Evolutionary conservation across 2,888 invertebrate genomes (phyloP), one percentile per base, ranked within the genome.

Genomic region (Drosophila kokeensis): DNA sequence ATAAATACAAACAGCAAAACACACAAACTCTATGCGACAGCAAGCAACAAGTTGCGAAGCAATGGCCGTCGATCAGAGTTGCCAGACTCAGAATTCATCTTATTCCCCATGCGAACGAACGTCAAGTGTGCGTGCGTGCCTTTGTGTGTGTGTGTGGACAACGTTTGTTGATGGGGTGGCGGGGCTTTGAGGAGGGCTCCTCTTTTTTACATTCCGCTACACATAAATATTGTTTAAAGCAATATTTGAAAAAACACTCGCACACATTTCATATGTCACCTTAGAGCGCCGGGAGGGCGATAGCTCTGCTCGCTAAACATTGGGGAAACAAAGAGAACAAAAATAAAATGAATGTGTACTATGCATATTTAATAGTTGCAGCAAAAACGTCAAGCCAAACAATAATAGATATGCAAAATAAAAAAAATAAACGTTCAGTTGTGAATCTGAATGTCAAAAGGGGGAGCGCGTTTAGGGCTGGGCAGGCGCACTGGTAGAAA

Each of bases 41-140:
- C 79, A 72, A 85, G 89, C 85, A 85, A 85, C 85, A 89, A 85
- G 85, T 85, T 85, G 88, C 82, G 74, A 84, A 87, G 88, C 87
- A 85, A 85, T 84, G 84, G 84, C 84, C 84, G 84, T 83, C 83
- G 82, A 79, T 72, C 66, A 85, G 89, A 78, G 89, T 85, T 85
- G 85, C 87, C 89, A 80, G 75, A 80, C 78, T 71, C 32, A 71
- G 76, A 79, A 79, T 83, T 76, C 81, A 76, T 81, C 73, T 69
- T 38, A 62, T 72, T 63, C 53, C 65, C 62, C 59, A 73, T 67
- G 65, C 70, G 66, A 79, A 68, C 59, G 72, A 79, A 68, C 59
- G 72, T 66, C 61, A 74, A 77, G 76, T 65, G 82, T 68, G 55
- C 27, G 55, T 34, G 34, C 18, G 38, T 27, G 30, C 11, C 4